phyloP scores from a whole-genome alignment of 2,888 invertebrate genomes.

The Pollenia griseotomentosa region DNA sequence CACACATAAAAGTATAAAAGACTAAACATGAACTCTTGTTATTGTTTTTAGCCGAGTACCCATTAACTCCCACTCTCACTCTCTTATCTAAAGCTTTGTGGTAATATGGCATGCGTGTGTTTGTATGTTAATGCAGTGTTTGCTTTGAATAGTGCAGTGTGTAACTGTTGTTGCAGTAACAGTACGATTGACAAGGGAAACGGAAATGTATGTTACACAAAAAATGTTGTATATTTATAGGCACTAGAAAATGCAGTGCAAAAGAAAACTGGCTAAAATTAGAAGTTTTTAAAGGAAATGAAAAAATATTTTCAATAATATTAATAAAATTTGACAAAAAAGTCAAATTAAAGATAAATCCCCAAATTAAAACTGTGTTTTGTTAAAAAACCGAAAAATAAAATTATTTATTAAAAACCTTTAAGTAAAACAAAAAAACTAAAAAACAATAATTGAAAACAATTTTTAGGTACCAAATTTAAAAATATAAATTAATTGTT shows the following conservation, averaged over 20 bases:
- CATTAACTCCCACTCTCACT: neutral
- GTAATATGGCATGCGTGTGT: neutral
- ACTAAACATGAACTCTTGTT: slow-evolving; percentile 6
- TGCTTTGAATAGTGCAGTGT: slow-evolving; percentile 14
- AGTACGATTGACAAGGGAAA: slow-evolving; percentile 53
- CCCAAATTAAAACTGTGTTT: neutral
- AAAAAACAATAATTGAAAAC: too few relatives aligned
- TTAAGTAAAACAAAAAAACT: too few relatives aligned
- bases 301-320: neutral
- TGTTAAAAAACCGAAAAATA: neutral
- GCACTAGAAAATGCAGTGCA: slow-evolving; percentile 23
- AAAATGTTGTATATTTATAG: slow-evolving; percentile 48
- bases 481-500: too few relatives aligned
- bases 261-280: neutral
- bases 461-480: too few relatives aligned
- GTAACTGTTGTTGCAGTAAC: slow-evolving; percentile 22
- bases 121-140: slow-evolving; percentile 20
- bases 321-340: neutral
- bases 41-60: neutral
- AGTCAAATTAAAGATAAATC: neutral
- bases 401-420: neutral
- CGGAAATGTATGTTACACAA: slow-evolving; percentile 54
- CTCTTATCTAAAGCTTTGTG: neutral
- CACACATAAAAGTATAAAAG: neutral
- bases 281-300: neutral